Evolutionary conservation across 2,797 vertebrate genomes (phyloP).

Genomic region (Enteromius thamalakanensis): DNA sequence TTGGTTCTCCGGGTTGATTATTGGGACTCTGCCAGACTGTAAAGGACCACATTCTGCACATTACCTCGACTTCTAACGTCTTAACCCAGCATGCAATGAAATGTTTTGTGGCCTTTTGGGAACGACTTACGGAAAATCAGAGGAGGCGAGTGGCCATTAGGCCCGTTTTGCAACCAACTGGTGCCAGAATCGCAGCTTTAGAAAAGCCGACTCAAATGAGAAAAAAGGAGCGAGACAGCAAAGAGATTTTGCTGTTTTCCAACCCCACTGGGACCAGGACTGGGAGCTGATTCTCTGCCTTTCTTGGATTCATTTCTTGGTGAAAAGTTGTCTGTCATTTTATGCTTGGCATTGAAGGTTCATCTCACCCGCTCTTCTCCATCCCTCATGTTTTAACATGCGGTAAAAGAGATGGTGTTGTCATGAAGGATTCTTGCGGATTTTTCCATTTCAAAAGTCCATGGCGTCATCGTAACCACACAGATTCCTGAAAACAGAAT

Average conservation of each 20-base stretch:
- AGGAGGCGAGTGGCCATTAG: conserved; percentile 41
- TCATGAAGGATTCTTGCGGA: conserved; percentile 53
- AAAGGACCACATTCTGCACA: conserved; percentile 40
- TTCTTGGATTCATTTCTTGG: conserved; percentile 35
- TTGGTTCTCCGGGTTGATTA: conserved; percentile 31
- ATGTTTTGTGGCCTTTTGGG: conserved; percentile 47
- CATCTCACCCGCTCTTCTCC: conserved; percentile 45
- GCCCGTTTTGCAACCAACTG: conserved; percentile 25
- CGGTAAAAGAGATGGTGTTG: conserved; percentile 42
- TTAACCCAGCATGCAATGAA: conserved; percentile 44
- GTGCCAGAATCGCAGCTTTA: conserved; percentile 34
- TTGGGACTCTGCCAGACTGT: conserved; percentile 48
- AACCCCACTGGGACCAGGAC: conserved; percentile 35
- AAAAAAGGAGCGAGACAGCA: conserved; percentile 36
- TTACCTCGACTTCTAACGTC: conserved; percentile 28
- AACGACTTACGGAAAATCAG: conserved; percentile 48
- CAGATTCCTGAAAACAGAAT: conserved; percentile 47
- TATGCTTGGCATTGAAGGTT: conserved; percentile 33
- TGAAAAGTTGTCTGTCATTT: conserved; percentile 48
- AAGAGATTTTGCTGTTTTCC: conserved; percentile 55
- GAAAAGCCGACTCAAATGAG: conserved; percentile 32
- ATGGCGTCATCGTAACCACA: conserved; percentile 54
- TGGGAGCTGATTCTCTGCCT: conserved; percentile 30
- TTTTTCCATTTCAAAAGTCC: conserved; percentile 48
- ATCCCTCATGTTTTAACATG: conserved; percentile 46